Percentiles rank a stretch among this genome's conserved stretches.
Evolutionary conservation across 2,113 vertebrate genomes (phyloP).

Genomic region (Gallinago media): DNA sequence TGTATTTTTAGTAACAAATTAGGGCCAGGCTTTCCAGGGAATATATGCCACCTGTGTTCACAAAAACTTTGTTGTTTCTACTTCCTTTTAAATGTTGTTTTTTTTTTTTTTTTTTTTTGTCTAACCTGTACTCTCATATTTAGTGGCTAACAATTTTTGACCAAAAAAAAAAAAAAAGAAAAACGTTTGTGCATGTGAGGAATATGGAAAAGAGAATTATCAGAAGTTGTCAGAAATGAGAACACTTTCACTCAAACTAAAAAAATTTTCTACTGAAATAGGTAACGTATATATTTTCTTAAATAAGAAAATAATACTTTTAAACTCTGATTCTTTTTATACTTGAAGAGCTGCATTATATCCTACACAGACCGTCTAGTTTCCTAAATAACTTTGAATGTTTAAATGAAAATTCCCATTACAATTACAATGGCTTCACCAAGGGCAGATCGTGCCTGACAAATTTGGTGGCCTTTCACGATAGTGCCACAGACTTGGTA

Average conservation of each 20-base stretch:
- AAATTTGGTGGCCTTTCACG: too few relatives aligned
- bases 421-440: background rate
- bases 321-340: background rate
- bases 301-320: background rate
- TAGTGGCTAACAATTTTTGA: background rate
- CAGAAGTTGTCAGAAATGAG: background rate
- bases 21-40: background rate
- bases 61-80: background rate
- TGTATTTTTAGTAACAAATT: background rate
- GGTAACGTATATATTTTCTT: background rate
- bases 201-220: background rate
- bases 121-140: background rate
- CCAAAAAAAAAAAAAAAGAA: background rate
- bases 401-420: background rate
- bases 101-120: background rate
- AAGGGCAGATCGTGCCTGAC: too few relatives aligned
- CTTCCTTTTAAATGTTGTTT: background rate
- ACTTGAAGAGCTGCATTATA: background rate
- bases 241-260: background rate
- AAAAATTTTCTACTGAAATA: background rate
- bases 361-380: background rate
- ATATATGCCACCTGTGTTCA: background rate
- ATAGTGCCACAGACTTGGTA: too few relatives aligned
- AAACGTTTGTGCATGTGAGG: fast-evolving
- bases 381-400: background rate